Conservation (phyloP, 2,888 invertebrate species). For the Catocala sponsa region DNA sequence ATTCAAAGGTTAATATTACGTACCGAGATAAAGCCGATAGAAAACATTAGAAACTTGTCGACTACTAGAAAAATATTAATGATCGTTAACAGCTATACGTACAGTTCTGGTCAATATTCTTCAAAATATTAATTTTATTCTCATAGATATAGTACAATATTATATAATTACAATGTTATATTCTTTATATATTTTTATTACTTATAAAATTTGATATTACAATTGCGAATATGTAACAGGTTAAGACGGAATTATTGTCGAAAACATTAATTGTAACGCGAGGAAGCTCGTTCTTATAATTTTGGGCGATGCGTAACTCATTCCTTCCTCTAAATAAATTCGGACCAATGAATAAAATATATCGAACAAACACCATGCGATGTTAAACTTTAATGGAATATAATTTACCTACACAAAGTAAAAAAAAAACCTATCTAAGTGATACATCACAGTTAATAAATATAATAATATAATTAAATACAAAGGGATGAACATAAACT, state of each 20-base stretch:
- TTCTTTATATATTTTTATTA: slow-evolving; percentile 27
- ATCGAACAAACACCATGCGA: slow-evolving; percentile 3
- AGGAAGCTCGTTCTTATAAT: slow-evolving; percentile 54
- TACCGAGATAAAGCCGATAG: slow-evolving; percentile 26
- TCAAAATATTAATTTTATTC: slow-evolving; percentile 52
- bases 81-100: slow-evolving; percentile 33
- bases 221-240: slow-evolving; percentile 55
- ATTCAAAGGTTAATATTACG: slow-evolving; percentile 15
- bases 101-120: slow-evolving; percentile 38
- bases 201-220: slow-evolving; percentile 61
- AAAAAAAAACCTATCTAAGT: slow-evolving; percentile 33
- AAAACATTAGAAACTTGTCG: slow-evolving; percentile 26
- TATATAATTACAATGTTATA: slow-evolving; percentile 29
- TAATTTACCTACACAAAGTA: slow-evolving; percentile 13
- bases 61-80: slow-evolving; percentile 51
- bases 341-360: neutral
- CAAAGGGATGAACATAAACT: slow-evolving; percentile 28
- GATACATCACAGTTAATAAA: slow-evolving; percentile 42
- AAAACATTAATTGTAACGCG: slow-evolving; percentile 56
- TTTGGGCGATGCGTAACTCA: slow-evolving; percentile 10
- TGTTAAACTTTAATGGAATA: slow-evolving; percentile 6
- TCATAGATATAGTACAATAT: slow-evolving; percentile 32
- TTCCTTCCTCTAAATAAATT: slow-evolving; percentile 17
- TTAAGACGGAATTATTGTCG: slow-evolving; percentile 66
- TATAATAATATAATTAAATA: slow-evolving; percentile 36